Evolutionary conservation across 2,797 vertebrate species (phyloP).

Genomic region (Sebastes diploproa): DNA sequence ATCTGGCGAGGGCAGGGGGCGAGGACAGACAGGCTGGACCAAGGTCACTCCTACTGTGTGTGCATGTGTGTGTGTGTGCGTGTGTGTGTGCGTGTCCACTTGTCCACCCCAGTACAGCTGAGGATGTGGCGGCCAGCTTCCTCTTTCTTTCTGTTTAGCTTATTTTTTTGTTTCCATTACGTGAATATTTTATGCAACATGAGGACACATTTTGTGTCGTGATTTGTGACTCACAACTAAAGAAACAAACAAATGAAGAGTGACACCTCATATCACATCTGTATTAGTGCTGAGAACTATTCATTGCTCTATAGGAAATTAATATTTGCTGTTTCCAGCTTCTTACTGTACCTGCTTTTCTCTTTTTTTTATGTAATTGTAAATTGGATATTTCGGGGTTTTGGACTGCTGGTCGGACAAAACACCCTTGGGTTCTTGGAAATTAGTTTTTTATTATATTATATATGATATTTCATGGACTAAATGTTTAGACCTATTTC

Average conservation of each 20-base stretch:
- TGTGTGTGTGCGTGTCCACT: constrained; percentile 34
- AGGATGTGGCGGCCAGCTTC: constrained; percentile 28
- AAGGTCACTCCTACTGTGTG: constrained; percentile 84
- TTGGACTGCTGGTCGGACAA: background rate
- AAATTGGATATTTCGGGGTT: background rate
- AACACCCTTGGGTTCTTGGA: background rate
- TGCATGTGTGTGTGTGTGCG: constrained; percentile 39
- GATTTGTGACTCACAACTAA: background rate
- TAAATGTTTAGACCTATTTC: background rate
- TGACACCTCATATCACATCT: background rate
- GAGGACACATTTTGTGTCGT: background rate
- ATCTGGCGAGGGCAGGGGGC: constrained; percentile 75
- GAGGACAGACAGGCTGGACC: constrained; percentile 78
- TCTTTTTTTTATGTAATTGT: background rate
- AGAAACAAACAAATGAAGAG: background rate
- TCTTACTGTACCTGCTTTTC: background rate
- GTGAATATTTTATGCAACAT: background rate
- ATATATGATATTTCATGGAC: background rate
- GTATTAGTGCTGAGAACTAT: background rate
- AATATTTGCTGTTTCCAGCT: background rate
- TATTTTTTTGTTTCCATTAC: background rate
- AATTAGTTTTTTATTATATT: background rate
- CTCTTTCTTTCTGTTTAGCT: background rate
- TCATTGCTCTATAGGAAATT: background rate
- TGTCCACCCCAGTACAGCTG: constrained; percentile 46